A percentile compares a stretch with the other conserved stretches of the same genome.
These are phyloP conservation scores for Canis aureus DNA, from an alignment of 2,113 vertebrate genomes.

Conservation along the genomic window DNA sequence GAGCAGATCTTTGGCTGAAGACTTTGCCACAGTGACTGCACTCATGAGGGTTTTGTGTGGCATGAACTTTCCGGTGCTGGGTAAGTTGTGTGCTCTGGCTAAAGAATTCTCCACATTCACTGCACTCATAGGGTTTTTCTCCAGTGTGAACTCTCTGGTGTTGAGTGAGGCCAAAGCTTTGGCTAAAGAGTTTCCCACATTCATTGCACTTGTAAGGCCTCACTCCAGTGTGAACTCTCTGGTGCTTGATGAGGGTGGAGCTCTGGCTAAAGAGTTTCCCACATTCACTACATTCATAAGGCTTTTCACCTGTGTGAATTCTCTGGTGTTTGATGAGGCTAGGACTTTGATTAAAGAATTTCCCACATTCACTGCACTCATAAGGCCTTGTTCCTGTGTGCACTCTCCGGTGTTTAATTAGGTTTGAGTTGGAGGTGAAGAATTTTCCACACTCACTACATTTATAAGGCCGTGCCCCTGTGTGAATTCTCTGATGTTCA, in stretches of 20 bases:
- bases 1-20: not conserved
- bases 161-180: not conserved
- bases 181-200: not conserved
- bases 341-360: not conserved
- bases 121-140: not conserved
- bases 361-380: constrained; percentile 5
- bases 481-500: constrained; percentile 40
- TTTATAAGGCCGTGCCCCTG: not conserved
- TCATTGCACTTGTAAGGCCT: not conserved
- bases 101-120: not conserved
- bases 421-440: constrained; percentile 26
- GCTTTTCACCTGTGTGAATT: not conserved
- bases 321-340: constrained; percentile 27
- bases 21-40: rapidly evolving
- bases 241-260: constrained; percentile 30
- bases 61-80: not conserved
- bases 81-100: not conserved
- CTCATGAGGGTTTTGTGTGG: rapidly evolving
- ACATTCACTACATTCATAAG: not conserved
- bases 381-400: not conserved
- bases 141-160: not conserved
- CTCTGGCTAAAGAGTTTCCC: constrained; percentile 35
- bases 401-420: constrained; percentile 5
- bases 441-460: not conserved
- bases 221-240: not conserved